Conservation (phyloP, 2,797 vertebrate genomes). For the Periparus ater region DNA sequence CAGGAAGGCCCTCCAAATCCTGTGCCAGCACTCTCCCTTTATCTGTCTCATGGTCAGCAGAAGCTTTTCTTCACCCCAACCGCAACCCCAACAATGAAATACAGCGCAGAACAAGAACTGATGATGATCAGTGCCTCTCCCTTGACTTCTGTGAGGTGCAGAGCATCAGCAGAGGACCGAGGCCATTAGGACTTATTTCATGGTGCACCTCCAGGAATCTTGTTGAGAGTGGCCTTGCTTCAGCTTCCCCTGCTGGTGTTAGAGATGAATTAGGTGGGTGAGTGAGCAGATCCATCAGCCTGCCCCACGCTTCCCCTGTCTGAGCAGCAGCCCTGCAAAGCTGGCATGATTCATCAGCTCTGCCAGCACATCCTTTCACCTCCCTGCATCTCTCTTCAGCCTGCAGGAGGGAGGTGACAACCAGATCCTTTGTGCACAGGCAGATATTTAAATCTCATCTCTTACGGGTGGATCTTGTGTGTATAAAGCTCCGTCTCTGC, state of each 20-base stretch:
- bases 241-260: not conserved
- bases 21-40: not conserved
- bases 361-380: not conserved
- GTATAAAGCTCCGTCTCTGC: not conserved
- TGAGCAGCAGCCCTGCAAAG: not conserved
- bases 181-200: not conserved
- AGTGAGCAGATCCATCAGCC: not conserved
- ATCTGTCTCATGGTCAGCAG: not conserved
- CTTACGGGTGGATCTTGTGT: accelerated
- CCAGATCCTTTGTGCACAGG: not conserved
- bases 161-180: not conserved
- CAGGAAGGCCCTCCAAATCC: not conserved
- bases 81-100: not conserved
- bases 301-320: not conserved
- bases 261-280: not conserved
- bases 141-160: not conserved
- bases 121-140: not conserved
- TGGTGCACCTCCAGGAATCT: not conserved
- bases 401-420: not conserved
- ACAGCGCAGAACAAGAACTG: not conserved
- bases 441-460: not conserved
- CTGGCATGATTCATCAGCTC: not conserved
- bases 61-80: not conserved
- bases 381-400: not conserved
- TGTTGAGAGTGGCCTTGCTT: not conserved